Evolutionary conservation across 2,113 vertebrate species (phyloP).

Genomic region (Gymnarchus niloticus): DNA sequence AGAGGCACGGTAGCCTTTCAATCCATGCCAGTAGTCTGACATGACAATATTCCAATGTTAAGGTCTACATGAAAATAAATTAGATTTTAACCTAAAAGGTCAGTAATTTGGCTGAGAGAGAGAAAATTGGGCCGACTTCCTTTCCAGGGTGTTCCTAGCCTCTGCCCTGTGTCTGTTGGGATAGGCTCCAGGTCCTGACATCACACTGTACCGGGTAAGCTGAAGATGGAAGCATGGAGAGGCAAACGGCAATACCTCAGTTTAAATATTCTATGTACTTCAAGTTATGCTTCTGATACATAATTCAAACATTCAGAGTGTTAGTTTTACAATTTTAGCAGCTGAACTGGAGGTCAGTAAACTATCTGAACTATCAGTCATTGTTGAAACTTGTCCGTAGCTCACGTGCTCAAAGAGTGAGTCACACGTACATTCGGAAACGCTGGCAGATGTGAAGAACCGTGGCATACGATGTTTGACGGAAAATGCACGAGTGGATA

Average conservation of each 20-base stretch:
- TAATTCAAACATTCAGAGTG: background rate
- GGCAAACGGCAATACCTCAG: background rate
- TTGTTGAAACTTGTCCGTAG: background rate
- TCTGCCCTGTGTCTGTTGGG: background rate
- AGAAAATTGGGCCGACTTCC: background rate
- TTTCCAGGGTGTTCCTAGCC: background rate
- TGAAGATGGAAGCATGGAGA: background rate
- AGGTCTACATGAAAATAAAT: slow-evolving; percentile 12
- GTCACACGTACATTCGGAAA: background rate
- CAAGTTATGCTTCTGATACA: background rate
- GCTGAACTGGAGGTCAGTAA: background rate
- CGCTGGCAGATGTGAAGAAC: background rate
- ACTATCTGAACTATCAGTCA: background rate
- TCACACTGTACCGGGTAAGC: background rate
- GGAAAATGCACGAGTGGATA: background rate
- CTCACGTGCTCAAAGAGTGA: background rate
- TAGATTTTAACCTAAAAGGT: background rate
- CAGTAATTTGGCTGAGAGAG: slow-evolving; percentile 1
- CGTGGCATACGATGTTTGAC: background rate
- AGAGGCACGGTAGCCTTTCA: slow-evolving; percentile 22
- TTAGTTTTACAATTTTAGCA: background rate
- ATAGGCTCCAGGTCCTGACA: background rate
- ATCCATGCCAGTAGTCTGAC: background rate
- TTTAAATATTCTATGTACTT: background rate
- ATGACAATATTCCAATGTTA: slow-evolving; percentile 10